Evolutionary conservation across 37 sponge, comb jelly and placozoan species (phyloP).

Genomic region (Haliclona indistincta): DNA sequence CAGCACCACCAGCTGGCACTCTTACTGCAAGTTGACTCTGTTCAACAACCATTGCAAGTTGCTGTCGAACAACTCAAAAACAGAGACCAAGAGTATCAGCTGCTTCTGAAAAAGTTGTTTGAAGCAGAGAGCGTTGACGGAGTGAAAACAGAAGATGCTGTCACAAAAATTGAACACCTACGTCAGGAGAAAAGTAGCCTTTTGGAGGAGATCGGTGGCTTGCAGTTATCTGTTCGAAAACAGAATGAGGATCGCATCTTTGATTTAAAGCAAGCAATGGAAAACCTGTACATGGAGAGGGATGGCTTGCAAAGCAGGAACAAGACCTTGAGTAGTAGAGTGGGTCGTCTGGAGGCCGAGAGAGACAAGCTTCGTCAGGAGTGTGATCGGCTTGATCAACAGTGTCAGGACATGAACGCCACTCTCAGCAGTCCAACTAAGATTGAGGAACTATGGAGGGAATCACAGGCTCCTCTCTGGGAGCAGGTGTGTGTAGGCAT

Average conservation of each 20-base stretch:
- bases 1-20: too few species aligned
- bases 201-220: conserved; percentile 35
- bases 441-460: not conserved
- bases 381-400: conserved; percentile 32
- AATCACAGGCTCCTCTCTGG: not conserved
- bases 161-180: not conserved
- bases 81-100: not conserved
- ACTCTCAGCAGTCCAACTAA: not conserved
- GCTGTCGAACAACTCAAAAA: not conserved
- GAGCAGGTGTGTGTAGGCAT: not conserved
- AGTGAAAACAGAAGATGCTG: not conserved
- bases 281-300: conserved; percentile 44
- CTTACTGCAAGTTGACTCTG: too few species aligned
- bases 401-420: conserved; percentile 47
- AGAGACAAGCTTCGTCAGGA: conserved; percentile 33
- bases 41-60: too few species aligned
- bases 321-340: conserved; percentile 15
- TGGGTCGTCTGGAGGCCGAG: conserved; percentile 28
- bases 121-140: not conserved
- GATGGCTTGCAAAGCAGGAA: conserved; percentile 3
- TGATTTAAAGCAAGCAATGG: conserved; percentile 51
- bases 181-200: conserved; percentile 17
- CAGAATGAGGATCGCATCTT: conserved; percentile 47
- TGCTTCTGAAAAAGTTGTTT: not conserved
- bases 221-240: conserved; percentile 46